A percentile compares a stretch with the other conserved stretches of the same genome.
phyloP scores from a whole-genome alignment of 2,113 vertebrate genomes.

The Phaetusa simplex region DNA sequence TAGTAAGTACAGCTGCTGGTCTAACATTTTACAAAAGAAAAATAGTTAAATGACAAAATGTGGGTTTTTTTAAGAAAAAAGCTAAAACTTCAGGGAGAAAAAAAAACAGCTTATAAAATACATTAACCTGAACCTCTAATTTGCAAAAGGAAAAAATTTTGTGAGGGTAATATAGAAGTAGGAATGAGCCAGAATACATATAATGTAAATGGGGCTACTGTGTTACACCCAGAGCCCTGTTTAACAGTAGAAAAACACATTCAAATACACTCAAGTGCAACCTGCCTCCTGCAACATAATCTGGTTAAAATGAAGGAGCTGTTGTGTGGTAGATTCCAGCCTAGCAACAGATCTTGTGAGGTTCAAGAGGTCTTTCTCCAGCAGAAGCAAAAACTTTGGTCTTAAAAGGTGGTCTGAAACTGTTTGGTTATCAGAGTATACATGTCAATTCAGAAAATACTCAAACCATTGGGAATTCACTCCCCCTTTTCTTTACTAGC shows the following conservation, averaged over 20 bases:
- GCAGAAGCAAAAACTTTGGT: neutral
- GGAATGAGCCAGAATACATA: neutral
- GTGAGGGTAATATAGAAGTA: neutral
- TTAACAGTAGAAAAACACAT: neutral
- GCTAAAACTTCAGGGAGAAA: neutral
- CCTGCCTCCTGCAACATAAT: neutral
- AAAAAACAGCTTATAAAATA: neutral
- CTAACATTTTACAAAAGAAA: conserved; percentile 38
- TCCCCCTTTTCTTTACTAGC: neutral
- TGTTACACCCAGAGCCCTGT: neutral
- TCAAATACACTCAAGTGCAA: neutral
- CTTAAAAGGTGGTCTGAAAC: neutral
- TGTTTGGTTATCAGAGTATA: neutral
- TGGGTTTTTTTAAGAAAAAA: neutral
- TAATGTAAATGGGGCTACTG: neutral
- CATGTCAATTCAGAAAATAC: neutral
- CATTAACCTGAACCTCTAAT: neutral
- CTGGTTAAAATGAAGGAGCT: neutral
- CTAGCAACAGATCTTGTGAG: neutral
- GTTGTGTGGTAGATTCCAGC: neutral
- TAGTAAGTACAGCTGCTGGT: conserved; percentile 58
- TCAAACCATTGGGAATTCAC: neutral
- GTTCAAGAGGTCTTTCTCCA: neutral
- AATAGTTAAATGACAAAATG: neutral
- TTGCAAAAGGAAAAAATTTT: neutral